Evolutionary conservation across 2,888 invertebrate genomes (phyloP), one percentile per base, ranked within the genome.

Genomic region (Chloroclystis v-ata): DNA sequence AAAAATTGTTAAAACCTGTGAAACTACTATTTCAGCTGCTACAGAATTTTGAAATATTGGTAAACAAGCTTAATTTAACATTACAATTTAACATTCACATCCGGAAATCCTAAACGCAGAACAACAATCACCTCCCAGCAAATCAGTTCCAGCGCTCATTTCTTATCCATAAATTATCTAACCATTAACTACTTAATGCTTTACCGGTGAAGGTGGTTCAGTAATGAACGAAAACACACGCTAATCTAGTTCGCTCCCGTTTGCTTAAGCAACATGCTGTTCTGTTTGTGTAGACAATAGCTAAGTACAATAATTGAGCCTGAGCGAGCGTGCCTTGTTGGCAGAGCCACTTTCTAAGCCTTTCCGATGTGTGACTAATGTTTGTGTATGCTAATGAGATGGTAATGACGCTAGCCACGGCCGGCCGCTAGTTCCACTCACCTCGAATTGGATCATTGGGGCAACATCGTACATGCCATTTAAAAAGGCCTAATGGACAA

Each of bases 331-430:
- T 67, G 69, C 67, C 75, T 69, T 81, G 82, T 81, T 82, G 75
- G 78, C 68, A 71, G 71, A 77, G 69, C 69, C 78, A 71, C 72
- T 70, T 75, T 71, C 75, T 82, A 76, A 83, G 78, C 82, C 81
- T 75, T 74, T 74, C 72, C 78, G 69, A 77, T 74, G 75, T 75
- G 75, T 78, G 79, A 82, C 79, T 78, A 81, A 81, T 83, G 82
- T 85, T 86, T 82, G 82, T 55, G 42, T 84, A 87, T 86, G 86
- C 59, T 86, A 84, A 87, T 84, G 74, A 82, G 68, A 85, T 87
- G 86, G 71, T 85, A 86, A 87, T 85, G 72, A 75, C 62, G 61
- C 68, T 47, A 52, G 48, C 56, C 53, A 50, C 47, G 44, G 49
- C 47, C 47, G 50, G 30, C 46, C 61, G 61, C 69, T 69, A 69